Percentiles rank a stretch among this genome's conserved stretches.
These are phyloP conservation scores for Nymphalis io DNA, from an alignment of 1,140 invertebrate species.

Conservation along the genomic window DNA sequence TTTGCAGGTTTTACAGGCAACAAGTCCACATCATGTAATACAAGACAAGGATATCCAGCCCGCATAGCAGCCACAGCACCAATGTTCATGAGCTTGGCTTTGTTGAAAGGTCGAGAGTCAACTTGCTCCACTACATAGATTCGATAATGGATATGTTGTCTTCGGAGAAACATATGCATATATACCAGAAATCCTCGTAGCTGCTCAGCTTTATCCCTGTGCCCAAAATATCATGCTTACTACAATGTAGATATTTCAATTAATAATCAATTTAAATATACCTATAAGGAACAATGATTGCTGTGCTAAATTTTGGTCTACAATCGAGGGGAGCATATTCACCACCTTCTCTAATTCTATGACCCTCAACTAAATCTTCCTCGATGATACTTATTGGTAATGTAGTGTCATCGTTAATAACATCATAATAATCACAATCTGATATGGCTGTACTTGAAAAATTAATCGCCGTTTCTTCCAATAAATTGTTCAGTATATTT, in stretches of 20 bases:
- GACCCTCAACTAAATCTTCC: slow-evolving; percentile 61
- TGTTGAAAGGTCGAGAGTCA: slow-evolving; percentile 90
- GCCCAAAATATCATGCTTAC: slow-evolving; percentile 35
- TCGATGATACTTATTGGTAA: slow-evolving; percentile 56
- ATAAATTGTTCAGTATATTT: slow-evolving; percentile 56
- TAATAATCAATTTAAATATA: slow-evolving; percentile 35
- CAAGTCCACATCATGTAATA: slow-evolving; percentile 97
- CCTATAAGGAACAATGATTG: slow-evolving; percentile 76
- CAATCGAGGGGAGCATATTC: slow-evolving; percentile 65
- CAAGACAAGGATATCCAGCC: slow-evolving; percentile 90
- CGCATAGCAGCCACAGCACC: slow-evolving; percentile 90
- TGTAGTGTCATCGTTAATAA: slow-evolving; percentile 58
- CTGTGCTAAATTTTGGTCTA: slow-evolving; percentile 71
- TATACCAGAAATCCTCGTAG: slow-evolving; percentile 73
- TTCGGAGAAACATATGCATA: slow-evolving; percentile 74
- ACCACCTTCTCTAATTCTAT: slow-evolving; percentile 67
- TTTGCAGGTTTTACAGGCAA: slow-evolving; percentile 94
- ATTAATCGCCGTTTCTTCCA: slow-evolving; percentile 53
- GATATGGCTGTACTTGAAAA: slow-evolving; percentile 57
- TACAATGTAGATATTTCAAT: slow-evolving; percentile 3
- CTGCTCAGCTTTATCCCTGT: slow-evolving; percentile 70
- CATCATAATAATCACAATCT: slow-evolving; percentile 66
- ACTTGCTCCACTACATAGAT: slow-evolving; percentile 96
- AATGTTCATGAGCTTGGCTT: slow-evolving; percentile 96
- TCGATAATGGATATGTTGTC: slow-evolving; percentile 81